Evolutionary conservation across 2,113 vertebrate species (phyloP).

Genomic region (Bagarius yarrelli): DNA sequence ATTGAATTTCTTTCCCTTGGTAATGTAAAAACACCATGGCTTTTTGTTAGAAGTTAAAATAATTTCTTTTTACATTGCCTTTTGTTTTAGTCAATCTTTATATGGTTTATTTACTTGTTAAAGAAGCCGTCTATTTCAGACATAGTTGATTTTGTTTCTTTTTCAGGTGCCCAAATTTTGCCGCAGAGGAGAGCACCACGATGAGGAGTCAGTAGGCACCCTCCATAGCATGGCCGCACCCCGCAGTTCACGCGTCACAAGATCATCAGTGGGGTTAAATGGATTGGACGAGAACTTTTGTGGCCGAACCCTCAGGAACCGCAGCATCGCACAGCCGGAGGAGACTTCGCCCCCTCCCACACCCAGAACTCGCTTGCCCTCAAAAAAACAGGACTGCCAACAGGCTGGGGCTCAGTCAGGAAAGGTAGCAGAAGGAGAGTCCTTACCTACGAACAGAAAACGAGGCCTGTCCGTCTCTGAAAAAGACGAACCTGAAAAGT

Average conservation of each 20-base stretch:
- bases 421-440: conserved; percentile 78
- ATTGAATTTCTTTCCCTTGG: neutral
- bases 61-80: neutral
- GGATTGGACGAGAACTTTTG: conserved; percentile 99
- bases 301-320: conserved; percentile 98
- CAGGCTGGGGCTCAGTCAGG: conserved; percentile 70
- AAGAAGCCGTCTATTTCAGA: neutral
- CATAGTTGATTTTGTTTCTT: conserved; percentile 60
- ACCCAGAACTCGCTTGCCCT: conserved; percentile 90
- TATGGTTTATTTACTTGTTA: neutral
- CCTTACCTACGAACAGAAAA: conserved; percentile 85
- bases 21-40: neutral
- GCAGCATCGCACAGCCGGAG: conserved; percentile 96
- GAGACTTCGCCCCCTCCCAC: conserved; percentile 84
- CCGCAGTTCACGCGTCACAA: conserved; percentile 98
- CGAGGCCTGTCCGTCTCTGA: conserved; percentile 84
- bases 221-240: conserved; percentile 99
- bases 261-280: conserved; percentile 99
- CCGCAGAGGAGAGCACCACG: conserved; percentile 86
- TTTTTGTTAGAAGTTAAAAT: neutral
- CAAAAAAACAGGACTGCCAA: conserved; percentile 77
- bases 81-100: neutral
- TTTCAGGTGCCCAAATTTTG: conserved; percentile 83
- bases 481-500: conserved; percentile 81
- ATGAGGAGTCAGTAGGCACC: conserved; percentile 92